Evolutionary conservation across 2,113 vertebrate species (phyloP), one percentile per base, ranked within the genome.

Genomic region (Varanus komodoensis): DNA sequence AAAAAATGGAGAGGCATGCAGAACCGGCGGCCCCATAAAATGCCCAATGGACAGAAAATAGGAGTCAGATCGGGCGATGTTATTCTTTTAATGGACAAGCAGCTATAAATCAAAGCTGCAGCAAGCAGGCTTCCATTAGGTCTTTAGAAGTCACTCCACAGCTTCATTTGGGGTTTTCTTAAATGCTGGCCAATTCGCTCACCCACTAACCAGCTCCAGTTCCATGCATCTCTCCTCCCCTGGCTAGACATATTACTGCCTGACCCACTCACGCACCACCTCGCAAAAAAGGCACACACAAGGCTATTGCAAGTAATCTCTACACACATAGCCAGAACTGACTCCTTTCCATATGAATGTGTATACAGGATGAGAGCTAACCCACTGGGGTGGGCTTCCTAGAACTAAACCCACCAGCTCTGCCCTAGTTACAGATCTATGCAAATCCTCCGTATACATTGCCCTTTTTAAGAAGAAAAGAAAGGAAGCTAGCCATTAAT

Each of bases 41-140:
- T 91, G 85, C 83, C 81, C 64, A 77, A 87, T 89, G 83, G 87
- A 78, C 87, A 71, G 84, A 93, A 52, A 57, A 82, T 48, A 80
- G 2, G 7, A 34, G 69, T 89, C 61, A 88, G 82, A 74, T 54
- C 89, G 74, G 50, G 0, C 17, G 23, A 57, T 81, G 90, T 82
- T 27, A 50, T 2, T 14, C 77, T 17, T 54, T 0, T 71, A 89
- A 81, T 71, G 34, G 83, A 82, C 6, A 86, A 91, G 81, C 80
- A 83, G 80, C 69, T 90, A 82, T 67, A 87, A 87, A 27, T 21
- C 0, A 84, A 94, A 38, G 88, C 80, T 93, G 23, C 11, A 12
- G 25, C 50, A 54, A 27, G 54, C 11, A 48, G 21, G 11, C 78
- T 14, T 52, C 12, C 78, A 54, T 54, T 80, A 3, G 17, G 61